Percentiles rank a stretch among this genome's conserved stretches.
Evolutionary conservation across 2,113 vertebrate species (phyloP).

Genomic region (Alethe castanea): DNA sequence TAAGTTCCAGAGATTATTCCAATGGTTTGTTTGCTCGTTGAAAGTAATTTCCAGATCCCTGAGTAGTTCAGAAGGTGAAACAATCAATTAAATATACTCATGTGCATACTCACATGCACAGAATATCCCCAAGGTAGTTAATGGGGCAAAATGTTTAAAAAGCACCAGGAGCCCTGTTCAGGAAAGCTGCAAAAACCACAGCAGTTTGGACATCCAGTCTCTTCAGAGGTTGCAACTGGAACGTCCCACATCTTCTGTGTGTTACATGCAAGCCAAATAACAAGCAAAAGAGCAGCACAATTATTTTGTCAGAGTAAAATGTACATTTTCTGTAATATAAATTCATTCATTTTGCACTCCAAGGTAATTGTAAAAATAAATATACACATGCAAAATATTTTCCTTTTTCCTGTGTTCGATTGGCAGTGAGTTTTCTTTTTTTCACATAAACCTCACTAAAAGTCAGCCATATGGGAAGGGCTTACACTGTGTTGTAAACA

Average conservation of each 20-base stretch:
- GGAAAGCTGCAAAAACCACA: not conserved
- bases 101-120: not conserved
- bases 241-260: not conserved
- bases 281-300: not conserved
- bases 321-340: not conserved
- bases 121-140: not conserved
- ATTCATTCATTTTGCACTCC: not conserved
- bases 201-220: not conserved
- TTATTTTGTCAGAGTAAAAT: not conserved
- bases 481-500: constrained; percentile 57
- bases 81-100: not conserved
- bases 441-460: constrained; percentile 5
- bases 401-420: not conserved
- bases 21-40: not conserved
- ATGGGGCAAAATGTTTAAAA: not conserved
- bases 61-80: constrained; percentile 45
- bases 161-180: not conserved
- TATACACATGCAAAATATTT: not conserved
- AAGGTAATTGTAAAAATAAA: not conserved
- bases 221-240: not conserved
- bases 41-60: constrained; percentile 31
- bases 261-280: not conserved
- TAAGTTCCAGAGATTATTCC: constrained; percentile 36
- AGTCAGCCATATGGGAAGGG: constrained; percentile 19
- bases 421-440: not conserved